A percentile compares a stretch with the other conserved stretches of the same genome.
phyloP scores from a whole-genome alignment of 2,888 invertebrate genomes.

The Atethmia centrago region DNA sequence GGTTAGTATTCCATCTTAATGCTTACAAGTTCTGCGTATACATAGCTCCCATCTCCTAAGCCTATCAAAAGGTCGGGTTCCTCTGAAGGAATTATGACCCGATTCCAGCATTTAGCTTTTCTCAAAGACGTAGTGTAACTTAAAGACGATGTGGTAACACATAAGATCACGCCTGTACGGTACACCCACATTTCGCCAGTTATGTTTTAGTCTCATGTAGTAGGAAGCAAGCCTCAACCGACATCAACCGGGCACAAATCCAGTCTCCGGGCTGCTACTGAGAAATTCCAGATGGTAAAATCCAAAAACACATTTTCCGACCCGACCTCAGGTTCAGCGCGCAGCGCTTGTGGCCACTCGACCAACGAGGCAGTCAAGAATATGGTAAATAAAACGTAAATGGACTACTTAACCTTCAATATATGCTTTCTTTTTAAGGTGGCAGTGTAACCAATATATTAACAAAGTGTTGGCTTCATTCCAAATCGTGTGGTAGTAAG shows the following conservation, averaged over 20 bases:
- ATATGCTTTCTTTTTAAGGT: constrained; percentile 22
- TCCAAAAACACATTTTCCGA: not conserved
- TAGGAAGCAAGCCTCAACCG: not conserved
- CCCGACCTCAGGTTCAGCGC: not conserved
- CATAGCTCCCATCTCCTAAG: not conserved
- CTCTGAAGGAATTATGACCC: not conserved
- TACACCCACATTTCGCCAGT: not conserved
- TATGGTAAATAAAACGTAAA: constrained; percentile 14
- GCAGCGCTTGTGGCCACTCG: not conserved
- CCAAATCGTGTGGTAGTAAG: constrained; percentile 32
- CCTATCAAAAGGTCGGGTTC: constrained; percentile 6
- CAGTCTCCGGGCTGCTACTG: not conserved
- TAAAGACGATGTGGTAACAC: too few species aligned
- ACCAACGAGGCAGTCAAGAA: not conserved
- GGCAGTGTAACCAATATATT: constrained; percentile 13
- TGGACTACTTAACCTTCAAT: constrained; percentile 40
- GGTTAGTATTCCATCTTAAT: not conserved
- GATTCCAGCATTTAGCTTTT: not conserved
- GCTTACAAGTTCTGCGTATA: constrained; percentile 1
- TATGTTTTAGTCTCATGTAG: not conserved
- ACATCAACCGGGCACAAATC: not conserved
- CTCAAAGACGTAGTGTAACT: not conserved
- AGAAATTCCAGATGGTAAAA: not conserved
- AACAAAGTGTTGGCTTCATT: constrained; percentile 44
- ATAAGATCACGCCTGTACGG: not conserved